These are phyloP conservation scores for Crocodylus rhombifer DNA, from an alignment of 2,797 vertebrate species.

Conservation along the genomic window DNA sequence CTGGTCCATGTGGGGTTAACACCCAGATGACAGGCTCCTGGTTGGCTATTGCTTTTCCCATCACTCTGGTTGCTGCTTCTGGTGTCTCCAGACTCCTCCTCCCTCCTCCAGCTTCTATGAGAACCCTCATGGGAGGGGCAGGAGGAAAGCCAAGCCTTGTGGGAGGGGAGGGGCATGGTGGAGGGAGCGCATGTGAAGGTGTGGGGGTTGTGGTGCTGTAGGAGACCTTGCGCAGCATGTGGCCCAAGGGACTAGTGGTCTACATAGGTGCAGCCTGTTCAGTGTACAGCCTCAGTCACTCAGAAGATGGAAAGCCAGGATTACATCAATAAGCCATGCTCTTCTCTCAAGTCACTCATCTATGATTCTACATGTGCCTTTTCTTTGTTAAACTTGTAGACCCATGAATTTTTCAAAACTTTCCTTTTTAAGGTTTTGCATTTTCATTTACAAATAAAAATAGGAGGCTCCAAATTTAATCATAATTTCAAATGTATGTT, in stretches of 20 bases:
- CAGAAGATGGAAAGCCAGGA: no score
- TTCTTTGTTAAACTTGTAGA: background rate
- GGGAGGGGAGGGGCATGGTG: no score
- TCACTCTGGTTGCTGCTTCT: no score
- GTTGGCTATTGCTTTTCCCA: no score
- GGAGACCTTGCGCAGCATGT: no score
- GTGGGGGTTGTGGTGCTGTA: no score
- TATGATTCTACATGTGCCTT: background rate
- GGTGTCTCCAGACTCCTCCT: background rate
- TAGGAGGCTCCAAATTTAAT: background rate
- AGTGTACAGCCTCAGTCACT: background rate
- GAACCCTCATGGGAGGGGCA: no score
- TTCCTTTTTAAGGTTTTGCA: background rate
- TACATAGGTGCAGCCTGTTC: background rate
- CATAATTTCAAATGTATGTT: background rate
- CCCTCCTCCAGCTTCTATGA: background rate
- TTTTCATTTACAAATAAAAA: background rate
- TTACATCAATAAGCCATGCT: background rate
- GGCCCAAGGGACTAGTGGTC: no score
- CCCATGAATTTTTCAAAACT: background rate
- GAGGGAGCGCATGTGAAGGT: no score
- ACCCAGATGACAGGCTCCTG: no score
- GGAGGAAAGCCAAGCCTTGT: no score
- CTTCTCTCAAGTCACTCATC: background rate
- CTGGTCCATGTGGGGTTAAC: no score